phyloP scores from a whole-genome alignment of 2,888 invertebrate species.

The Eurytoma adleriae region DNA sequence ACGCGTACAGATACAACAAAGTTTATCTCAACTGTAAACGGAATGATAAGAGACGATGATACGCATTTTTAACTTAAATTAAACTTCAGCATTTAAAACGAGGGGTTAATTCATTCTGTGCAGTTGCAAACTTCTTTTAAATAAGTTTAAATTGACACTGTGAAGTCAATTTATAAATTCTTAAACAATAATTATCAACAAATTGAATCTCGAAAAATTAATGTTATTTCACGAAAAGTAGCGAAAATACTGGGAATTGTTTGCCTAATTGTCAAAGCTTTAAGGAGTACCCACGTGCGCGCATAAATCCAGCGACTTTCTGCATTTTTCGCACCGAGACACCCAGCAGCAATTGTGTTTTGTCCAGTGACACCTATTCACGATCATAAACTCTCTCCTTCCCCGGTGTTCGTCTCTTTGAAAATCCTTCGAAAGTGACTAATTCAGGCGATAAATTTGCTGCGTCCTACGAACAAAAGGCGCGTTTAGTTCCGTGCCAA shows the following conservation, averaged over 20 bases:
- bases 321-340: neutral
- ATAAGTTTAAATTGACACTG: too few relatives aligned
- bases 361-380: slow-evolving; percentile 1
- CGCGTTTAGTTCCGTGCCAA: neutral
- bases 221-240: too few relatives aligned
- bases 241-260: neutral
- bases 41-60: neutral
- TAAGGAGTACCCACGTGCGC: neutral
- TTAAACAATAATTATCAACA: too few relatives aligned
- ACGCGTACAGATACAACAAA: neutral
- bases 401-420: neutral
- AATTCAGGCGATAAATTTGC: slow-evolving; percentile 37
- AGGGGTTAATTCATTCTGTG: too few relatives aligned
- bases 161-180: too few relatives aligned
- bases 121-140: too few relatives aligned
- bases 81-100: too few relatives aligned
- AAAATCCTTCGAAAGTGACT: slow-evolving; percentile 34
- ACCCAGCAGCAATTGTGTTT: neutral
- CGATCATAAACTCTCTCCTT: neutral
- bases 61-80: neutral
- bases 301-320: neutral
- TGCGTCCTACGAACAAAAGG: neutral
- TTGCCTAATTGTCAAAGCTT: neutral
- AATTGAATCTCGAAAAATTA: too few relatives aligned
- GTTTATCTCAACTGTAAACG: neutral